Base-by-base conservation (phyloP, 2,888 invertebrate genomes). In the Sialis lutaria region DNA sequence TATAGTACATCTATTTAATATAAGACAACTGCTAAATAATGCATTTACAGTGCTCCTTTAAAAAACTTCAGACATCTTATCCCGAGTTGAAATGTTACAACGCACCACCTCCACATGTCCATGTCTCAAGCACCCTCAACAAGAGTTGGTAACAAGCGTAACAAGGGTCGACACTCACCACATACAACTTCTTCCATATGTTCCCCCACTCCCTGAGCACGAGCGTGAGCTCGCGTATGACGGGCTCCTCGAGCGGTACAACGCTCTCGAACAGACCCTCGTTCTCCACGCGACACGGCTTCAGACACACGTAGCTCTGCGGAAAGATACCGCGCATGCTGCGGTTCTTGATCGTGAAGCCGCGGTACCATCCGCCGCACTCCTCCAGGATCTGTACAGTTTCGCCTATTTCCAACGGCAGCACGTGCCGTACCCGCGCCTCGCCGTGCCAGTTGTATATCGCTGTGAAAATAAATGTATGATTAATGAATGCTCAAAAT, bases 181-280 rank as follows among this genome's bases (percentile, higher is more conserved):
- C 84, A 73, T 84, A 93, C 42, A 91, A 74, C 55, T 80, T 81
- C 61, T 91, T 91, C 93, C 93, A 93, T 53, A 90, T 81, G 53
- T 83, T 74, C 10, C 84, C 86, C 95, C 95, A 95, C 77, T 95
- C 95, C 59, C 91, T 70, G 41, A 93, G 69, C 0, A 92, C 92
- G 52, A 87, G 80, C 0, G 90, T 87, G 46, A 92, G 89, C 68
- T 95, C 93, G 45, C 82, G 74, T 1, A 91, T 87, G n/a, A 91
- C 79, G 1, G 87, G 80, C 68, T 95, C 93, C 57, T 89, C 89
- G 55, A 87, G 73, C 9, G 89, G 76, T 49, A 74, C 71, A 7
- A 79, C 74, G 43, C 75, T 75, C 61, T 81, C 81, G 61, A 75
- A 77, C 40, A 75, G 65, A 39, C 89, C 83, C 57, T 88, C 89